Conservation (phyloP, 2,888 invertebrate genomes). For the Tipula helvola region DNA sequence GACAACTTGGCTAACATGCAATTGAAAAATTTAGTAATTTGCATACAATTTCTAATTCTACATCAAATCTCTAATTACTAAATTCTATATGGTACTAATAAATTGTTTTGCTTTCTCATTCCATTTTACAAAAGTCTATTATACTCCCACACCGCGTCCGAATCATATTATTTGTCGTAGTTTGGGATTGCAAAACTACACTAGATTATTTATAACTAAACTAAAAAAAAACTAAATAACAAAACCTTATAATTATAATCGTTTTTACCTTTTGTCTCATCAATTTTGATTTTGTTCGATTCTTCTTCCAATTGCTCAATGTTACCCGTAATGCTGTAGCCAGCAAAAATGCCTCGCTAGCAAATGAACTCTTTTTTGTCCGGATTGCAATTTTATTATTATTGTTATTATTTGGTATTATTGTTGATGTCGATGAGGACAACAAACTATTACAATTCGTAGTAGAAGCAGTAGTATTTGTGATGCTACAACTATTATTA, state of each 20-base stretch:
- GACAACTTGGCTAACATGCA: too few relatives aligned
- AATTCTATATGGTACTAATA: neutral
- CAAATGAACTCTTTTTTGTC: slow-evolving; percentile 5
- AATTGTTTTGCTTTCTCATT: neutral
- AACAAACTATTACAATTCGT: neutral
- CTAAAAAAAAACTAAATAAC: neutral
- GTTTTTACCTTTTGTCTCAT: neutral
- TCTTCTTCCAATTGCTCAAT: neutral
- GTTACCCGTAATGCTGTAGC: neutral
- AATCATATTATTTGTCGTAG: neutral
- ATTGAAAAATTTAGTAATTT: too few relatives aligned
- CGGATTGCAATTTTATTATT: neutral
- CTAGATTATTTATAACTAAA: neutral
- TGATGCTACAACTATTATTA: neutral
- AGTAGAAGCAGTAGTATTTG: neutral
- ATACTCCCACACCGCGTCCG: neutral
- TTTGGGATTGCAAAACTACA: neutral
- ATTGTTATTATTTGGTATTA: neutral
- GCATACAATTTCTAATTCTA: too few relatives aligned
- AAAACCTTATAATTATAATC: neutral
- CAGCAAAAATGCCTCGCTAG: neutral
- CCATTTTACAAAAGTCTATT: neutral
- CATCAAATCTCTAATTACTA: neutral
- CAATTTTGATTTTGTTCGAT: neutral
- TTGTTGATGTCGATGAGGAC: neutral